Percentiles rank a stretch among this genome's conserved stretches.
These are phyloP conservation scores for Nycticebus coucang DNA, from an alignment of 2,113 vertebrate species.

Conservation along the genomic window DNA sequence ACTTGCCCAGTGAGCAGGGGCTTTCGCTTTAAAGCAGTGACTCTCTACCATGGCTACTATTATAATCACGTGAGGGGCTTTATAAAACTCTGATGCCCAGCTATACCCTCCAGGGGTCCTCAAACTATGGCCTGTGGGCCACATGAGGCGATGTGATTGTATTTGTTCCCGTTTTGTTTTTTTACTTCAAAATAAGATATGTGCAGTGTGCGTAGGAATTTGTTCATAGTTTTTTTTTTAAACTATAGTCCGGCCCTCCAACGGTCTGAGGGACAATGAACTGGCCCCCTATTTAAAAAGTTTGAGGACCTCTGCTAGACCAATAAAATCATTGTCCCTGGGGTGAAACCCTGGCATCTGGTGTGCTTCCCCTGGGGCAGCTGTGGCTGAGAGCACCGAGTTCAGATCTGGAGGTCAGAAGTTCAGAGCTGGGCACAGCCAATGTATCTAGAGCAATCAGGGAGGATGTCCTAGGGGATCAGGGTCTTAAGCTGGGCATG, in stretches of 20 bases:
- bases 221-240: no score
- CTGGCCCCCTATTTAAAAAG: no score
- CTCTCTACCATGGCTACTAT: background rate
- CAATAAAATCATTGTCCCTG: background rate
- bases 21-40: background rate
- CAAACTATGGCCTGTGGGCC: no score
- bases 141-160: no score
- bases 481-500: background rate
- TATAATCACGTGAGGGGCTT: background rate
- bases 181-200: no score
- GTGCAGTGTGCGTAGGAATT: no score
- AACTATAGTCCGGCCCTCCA: no score
- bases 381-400: accelerated
- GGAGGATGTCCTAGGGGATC: background rate
- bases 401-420: background rate
- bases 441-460: background rate
- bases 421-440: background rate
- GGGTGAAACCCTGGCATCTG: background rate
- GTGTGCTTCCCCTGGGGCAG: background rate
- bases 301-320: background rate
- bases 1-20: background rate
- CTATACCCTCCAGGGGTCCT: background rate
- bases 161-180: no score
- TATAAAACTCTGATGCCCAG: background rate
- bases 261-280: no score